Evolutionary conservation across 2,113 vertebrate genomes (phyloP).

Genomic region (Xiphorhynchus elegans): DNA sequence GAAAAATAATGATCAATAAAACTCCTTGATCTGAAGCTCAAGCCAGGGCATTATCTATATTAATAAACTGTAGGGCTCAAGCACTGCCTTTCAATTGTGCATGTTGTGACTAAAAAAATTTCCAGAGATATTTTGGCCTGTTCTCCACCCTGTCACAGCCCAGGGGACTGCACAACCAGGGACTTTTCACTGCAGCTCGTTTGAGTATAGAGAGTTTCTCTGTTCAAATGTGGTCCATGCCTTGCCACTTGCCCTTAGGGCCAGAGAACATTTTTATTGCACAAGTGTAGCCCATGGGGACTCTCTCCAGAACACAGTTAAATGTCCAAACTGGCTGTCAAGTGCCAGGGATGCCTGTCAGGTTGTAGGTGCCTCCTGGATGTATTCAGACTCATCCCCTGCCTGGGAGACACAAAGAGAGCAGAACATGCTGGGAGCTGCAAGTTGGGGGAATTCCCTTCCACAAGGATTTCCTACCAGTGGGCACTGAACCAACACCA

Average conservation of each 20-base stretch:
- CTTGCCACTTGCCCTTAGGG: background rate
- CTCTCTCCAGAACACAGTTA: background rate
- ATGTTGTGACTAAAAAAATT: background rate
- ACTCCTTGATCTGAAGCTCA: background rate
- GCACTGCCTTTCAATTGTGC: background rate
- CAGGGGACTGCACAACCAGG: background rate
- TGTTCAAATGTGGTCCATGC: background rate
- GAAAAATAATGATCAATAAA: constrained; percentile 13
- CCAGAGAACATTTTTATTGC: background rate
- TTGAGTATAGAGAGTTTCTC: background rate
- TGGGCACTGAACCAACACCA: background rate
- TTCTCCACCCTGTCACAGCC: background rate
- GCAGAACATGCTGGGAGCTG: background rate
- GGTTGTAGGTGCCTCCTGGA: background rate
- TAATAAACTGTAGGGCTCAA: background rate
- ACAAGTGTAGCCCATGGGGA: background rate
- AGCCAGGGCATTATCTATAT: background rate
- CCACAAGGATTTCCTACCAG: background rate
- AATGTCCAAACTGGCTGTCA: background rate
- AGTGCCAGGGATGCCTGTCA: background rate
- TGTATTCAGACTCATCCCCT: background rate
- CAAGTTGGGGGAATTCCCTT: rapidly evolving
- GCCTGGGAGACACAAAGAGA: background rate
- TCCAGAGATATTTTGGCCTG: background rate
- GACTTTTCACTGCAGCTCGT: background rate